phyloP scores from a whole-genome alignment of 1,140 invertebrate species.

The Pseudomyrmex concolor region DNA sequence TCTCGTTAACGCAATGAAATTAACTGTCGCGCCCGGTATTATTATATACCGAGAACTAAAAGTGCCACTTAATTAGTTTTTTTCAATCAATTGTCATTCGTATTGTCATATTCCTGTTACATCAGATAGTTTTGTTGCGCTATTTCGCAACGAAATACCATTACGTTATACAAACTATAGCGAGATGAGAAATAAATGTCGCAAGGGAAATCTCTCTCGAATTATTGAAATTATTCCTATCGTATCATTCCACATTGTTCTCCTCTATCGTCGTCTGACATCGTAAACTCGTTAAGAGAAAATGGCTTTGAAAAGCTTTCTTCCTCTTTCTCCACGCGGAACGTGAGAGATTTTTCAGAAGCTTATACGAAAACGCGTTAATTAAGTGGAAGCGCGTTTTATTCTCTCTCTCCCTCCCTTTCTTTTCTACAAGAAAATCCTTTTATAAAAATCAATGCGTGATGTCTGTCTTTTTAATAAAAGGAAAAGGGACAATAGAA shows the following conservation, averaged over 20 bases:
- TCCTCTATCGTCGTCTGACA: slow-evolving; percentile 29
- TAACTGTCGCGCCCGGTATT: background rate
- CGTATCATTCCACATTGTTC: slow-evolving; percentile 40
- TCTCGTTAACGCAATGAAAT: slow-evolving; percentile 8
- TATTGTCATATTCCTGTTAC: background rate
- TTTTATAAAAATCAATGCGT: slow-evolving; percentile 42
- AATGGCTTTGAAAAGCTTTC: slow-evolving; percentile 25
- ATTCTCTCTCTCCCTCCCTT: background rate
- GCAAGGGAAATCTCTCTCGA: slow-evolving; percentile 12
- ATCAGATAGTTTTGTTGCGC: background rate
- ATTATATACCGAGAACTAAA: background rate
- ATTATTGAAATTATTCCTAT: slow-evolving; percentile 29
- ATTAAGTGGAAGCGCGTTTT: slow-evolving; percentile 24
- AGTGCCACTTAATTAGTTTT: background rate
- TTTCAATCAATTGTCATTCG: background rate
- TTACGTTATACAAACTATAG: background rate
- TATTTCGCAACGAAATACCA: background rate
- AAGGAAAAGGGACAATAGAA: background rate
- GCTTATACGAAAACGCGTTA: slow-evolving; percentile 37
- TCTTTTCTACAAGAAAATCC: slow-evolving; percentile 8
- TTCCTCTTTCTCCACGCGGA: slow-evolving; percentile 3
- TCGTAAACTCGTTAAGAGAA: slow-evolving; percentile 47
- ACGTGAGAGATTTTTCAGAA: slow-evolving; percentile 26
- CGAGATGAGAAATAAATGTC: background rate
- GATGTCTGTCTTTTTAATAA: background rate